Base-by-base conservation (phyloP, 2,113 vertebrate species). In the Mormyrus iriodes region DNA sequence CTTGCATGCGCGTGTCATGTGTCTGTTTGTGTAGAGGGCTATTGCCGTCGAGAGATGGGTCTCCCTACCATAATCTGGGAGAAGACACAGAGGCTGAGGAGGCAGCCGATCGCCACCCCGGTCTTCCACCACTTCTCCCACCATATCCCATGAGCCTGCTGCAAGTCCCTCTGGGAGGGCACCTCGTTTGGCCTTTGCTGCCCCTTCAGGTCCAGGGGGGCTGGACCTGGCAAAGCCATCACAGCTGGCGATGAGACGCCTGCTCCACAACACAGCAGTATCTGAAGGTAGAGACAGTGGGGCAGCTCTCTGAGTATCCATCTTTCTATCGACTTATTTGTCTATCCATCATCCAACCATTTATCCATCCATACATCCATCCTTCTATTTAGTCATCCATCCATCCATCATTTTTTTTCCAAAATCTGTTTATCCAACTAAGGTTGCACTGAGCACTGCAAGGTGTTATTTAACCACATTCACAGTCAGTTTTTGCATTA, bases 1-100 rank as follows among this genome's bases (percentile, higher is more conserved):
- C 49, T 52, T 86, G 27, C 27, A 35, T 17, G 24, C 35, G 31
- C 21, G 15, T 86, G 48, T 9, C 8, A 17, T 55, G 39, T 58
- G 86, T 10, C 7, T 24, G 9, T n/a, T 46, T 44, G 85, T 52
- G 35, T 19, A 42, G 73, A 79, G 15, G 73, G 73, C 12, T 42
- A 6, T 79, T 79, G 31, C 15, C 12, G 6, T 42, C 13, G 0
- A 19, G 31, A 79, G 13, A 7, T 42, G 9, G 35, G 13, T 17
- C 42, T 61, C 91, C 97, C 96, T 96, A 99, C 98, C 96, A 96
- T 94, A 93, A 98, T 95, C 95, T 99, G 98, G 3, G 97, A 97
- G 88, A 97, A 88, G 84, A 95, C 95, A 35, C 98, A 97, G 61
- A 99, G 93, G 92, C 94, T 95, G 87, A 97, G 91, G 91, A 84